Evolutionary conservation across 37 sponge, comb jelly and placozoan genomes (phyloP), one percentile per base, ranked within the genome.

Genomic region (Oopsacas minuta): DNA sequence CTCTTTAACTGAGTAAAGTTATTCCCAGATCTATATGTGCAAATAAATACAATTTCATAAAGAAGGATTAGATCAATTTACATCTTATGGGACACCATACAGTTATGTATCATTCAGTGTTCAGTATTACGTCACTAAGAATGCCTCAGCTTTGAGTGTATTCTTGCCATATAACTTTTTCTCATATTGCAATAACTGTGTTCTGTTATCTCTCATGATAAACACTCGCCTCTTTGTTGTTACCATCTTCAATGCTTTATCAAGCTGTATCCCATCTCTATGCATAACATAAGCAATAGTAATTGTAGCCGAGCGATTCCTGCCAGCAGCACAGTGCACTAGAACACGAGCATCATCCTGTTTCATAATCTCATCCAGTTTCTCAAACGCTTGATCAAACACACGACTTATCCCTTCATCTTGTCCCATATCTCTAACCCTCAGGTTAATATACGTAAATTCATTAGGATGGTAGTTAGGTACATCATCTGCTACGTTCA

Each of bases 381-480:
- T n/a, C 75, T 61, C 1, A 61, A 61, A 61, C 22, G 75, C 75
- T 25, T 61, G 5, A 10, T 3, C 75, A 61, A 61, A 61, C 75
- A 61, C 75, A 3, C 75, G 75, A 61, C 75, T 61, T 20, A 61
- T 61, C 17, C 75, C 75, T 12, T 3, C 30, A 12, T 61, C 75
- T 34, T 61, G 75, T 61, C 75, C 75, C 75, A 61, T 61, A 34
- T 61, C 75, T n/a, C 75, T 61, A 5, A 61, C 75, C 7, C 75
- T 5, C 22, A 61, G 22, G 22, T 61, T 61, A 34, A 61, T 61
- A 34, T 61, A 61, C 28, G 75, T 61, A n/a, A 61, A 61, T 34
- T 61, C 75, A 25, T 61, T n/a, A n/a, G 75, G 75, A n/a, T 61
- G 75, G 75, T 61, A 61, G 75, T 61, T 61, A 5, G 75, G 75